Evolutionary conservation across 2,888 invertebrate genomes (phyloP), one percentile per base, ranked within the genome.

Genomic region (Serrognathus titanus): DNA sequence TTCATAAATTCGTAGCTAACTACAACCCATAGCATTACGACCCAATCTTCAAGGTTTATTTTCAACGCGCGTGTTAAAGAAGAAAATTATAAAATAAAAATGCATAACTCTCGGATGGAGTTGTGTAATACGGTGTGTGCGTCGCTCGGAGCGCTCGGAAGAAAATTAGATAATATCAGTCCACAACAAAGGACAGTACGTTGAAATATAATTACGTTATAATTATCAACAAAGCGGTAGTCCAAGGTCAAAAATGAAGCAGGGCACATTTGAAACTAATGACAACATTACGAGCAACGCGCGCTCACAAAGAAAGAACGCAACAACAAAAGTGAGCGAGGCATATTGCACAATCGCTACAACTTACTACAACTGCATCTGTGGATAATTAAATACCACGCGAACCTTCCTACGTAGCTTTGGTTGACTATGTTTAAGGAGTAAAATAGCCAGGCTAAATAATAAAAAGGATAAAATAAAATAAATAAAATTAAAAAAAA

Each of bases 221-320:
- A 74, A 74, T 74, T 76, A 74, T 72, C 73, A 72, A 67, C 65
- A 68, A 72, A 70, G 71, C 71, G 69, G 70, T 70, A 71, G 59
- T 69, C 67, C 74, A 75, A 75, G 75, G 75, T 69, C 66, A 68
- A 62, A 16, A 66, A 66, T 71, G 66, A 69, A 71, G 58, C 61
- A 61, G 60, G 56, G 62, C 63, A 59, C 51, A 46, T 64, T 62
- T 56, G 54, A 55, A 52, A 63, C 48, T 57, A 62, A 66, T 63
- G 62, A 64, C 63, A 61, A 61, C 60, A 59, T 54, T 52, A 48
- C 49, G 47, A 59, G 58, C 59, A 56, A 64, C 64, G 62, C 43
- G 43, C 43, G 43, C 20, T 20, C 43, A 16, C 20, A 16, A 11
- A 43, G 16, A 43, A 43, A 43, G 31, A 36, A 36, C 51, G 36